phyloP scores from a whole-genome alignment of 2,888 invertebrate genomes.

The Meta bourneti region DNA sequence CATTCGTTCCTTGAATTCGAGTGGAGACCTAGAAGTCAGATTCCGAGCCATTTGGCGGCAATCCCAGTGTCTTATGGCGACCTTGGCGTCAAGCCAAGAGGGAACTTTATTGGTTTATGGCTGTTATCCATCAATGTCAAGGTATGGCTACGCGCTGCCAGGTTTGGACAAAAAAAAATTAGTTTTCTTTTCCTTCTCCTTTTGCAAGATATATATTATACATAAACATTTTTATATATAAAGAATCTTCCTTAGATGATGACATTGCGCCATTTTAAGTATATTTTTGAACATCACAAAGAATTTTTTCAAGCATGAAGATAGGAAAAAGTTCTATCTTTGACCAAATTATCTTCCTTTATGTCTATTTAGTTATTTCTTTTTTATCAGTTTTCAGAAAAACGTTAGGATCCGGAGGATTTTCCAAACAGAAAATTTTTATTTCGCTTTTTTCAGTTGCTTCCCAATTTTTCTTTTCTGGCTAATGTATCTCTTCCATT shows the following conservation, averaged over 20 bases:
- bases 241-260: conserved; percentile 68
- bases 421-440: conserved; percentile 20
- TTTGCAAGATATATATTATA: conserved; percentile 73
- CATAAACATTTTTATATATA: conserved; percentile 73
- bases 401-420: conserved; percentile 30
- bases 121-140: conserved; percentile 75
- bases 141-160: conserved; percentile 66
- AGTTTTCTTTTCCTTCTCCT: conserved; percentile 40
- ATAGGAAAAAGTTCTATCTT: conserved; percentile 61
- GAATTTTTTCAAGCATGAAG: conserved; percentile 67
- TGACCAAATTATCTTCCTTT: conserved; percentile 71
- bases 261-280: conserved; percentile 74
- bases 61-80: conserved; percentile 69
- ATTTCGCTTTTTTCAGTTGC: not conserved
- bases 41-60: conserved; percentile 73
- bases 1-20: conserved; percentile 36
- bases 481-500: conserved; percentile 39
- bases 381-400: conserved; percentile 32
- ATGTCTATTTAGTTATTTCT: conserved; percentile 63
- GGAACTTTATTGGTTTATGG: conserved; percentile 76
- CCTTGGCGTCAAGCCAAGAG: conserved; percentile 71
- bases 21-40: conserved; percentile 49
- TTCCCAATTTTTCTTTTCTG: conserved; percentile 2
- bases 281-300: conserved; percentile 72
- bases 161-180: conserved; percentile 65